These are phyloP conservation scores for Riparia riparia DNA, from an alignment of 2,113 vertebrate species.

Conservation along the genomic window DNA sequence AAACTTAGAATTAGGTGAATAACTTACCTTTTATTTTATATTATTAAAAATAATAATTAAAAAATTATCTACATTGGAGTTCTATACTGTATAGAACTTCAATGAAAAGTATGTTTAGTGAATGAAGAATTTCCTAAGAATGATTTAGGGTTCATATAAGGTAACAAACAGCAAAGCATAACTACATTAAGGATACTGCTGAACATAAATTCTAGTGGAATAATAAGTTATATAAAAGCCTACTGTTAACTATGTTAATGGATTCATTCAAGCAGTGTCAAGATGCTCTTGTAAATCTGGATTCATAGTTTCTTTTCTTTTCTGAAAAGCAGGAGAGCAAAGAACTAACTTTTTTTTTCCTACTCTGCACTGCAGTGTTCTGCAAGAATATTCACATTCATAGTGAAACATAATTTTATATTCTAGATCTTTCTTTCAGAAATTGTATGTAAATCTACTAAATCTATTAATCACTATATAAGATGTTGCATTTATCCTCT, in stretches of 20 bases:
- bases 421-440: not conserved
- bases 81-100: not conserved
- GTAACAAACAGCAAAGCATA: not conserved
- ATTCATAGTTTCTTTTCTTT: not conserved
- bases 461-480: not conserved
- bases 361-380: not conserved
- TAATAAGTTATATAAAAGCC: not conserved
- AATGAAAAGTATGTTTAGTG: not conserved
- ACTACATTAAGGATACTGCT: not conserved
- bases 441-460: not conserved
- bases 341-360: not conserved
- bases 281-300: not conserved
- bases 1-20: not conserved
- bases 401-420: not conserved
- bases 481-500: not conserved
- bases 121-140: not conserved
- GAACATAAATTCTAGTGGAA: not conserved
- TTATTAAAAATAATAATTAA: not conserved
- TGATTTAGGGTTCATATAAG: not conserved
- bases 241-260: not conserved
- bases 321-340: not conserved
- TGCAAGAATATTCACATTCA: not conserved
- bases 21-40: not conserved
- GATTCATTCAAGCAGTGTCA: not conserved
- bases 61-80: not conserved